Evolutionary conservation across 2,888 invertebrate genomes (phyloP), one percentile per base, ranked within the genome.

Genomic region (Leucoptera coffeella): DNA sequence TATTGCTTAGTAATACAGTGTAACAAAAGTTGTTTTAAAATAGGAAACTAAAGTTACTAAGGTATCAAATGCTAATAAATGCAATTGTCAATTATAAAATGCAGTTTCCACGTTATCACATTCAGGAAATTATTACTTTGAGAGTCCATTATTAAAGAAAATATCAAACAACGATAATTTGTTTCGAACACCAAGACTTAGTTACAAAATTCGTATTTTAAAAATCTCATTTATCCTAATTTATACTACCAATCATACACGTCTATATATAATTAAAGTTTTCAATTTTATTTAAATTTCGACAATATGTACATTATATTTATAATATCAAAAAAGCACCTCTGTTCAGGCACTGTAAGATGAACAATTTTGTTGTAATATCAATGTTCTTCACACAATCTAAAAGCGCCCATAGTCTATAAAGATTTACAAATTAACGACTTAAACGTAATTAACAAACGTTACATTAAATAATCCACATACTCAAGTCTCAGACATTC

Each of bases 1-100:
- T 67, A n/a, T n/a, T n/a, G n/a, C 67, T 67, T 69, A 69, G 59
- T 61, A 60, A 50, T 65, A 67, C 54, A 59, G 55, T 60, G 53
- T 61, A 67, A 67, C 65, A 67, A 59, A 28, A 60, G 41, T 46
- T 52, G 51, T 52, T 55, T 50, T 54, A 57, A 47, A 56, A 52
- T 55, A 52, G 45, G 54, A 51, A 51, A 52, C 46, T 47, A 50
- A 46, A 54, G 47, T 46, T 55, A 54, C 55, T 28, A 58, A 41
- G 50, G 51, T 50, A 47, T 52, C 46, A 48, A 67, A 69, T 67
- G 65, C 69, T 67, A 61, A 50, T 69, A 69, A 69, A 69, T 69
- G 69, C 69, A 67, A 61, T 48, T 47, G 51, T 58, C 47, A 56
- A n/a, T n/a, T n/a, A n/a, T n/a, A n/a, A n/a, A n/a, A n/a, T n/a